Evolutionary conservation across 1,140 invertebrate genomes (phyloP), one percentile per base, ranked within the genome.

Genomic region (Zaprionus lachaisei): DNA sequence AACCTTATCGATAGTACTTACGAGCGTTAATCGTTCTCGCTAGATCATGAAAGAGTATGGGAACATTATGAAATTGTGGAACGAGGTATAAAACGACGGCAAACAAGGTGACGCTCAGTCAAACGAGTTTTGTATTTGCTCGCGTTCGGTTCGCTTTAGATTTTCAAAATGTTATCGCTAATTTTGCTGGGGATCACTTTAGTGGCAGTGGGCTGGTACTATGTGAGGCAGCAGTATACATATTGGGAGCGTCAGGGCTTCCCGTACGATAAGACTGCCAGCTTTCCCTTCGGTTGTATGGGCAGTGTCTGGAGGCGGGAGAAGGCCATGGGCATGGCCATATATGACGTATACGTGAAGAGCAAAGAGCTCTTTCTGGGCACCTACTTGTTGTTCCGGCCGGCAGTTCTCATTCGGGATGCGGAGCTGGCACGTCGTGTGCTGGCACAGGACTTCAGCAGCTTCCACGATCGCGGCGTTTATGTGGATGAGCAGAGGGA

Each of bases 401-500:
- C 94, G 0, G 83, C 60, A 5, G 63, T 95, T 0, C 22, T 94
- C 12, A 22, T 94, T 0, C 91, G 93, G 0, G 94, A 95, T 76
- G 93, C 93, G 1, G 81, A 87, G 15, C 72, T 94, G 17, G 92
- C 93, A 4, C 93, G 93, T 34, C 83, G 81, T 9, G 91, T 94
- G 5, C 62, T 94, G 6, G 80, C 93, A 5, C 92, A 92, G 55
- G 94, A 94, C 78, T 94, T 94, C 56, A 55, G 76, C 1, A 83
- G 86, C 60, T 94, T 94, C 44, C 85, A 92, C 44, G 93, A 93
- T 69, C 86, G 93, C n/a, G 90, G 93, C 0, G 41, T 93, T 3
- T 93, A 93, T 64, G 74, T 81, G 1, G 87, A 93, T 65, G 91
- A 93, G 79, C 65, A 85, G 17, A 72, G 72, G 5, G 79, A 93